phyloP scores from a whole-genome alignment of 1,140 invertebrate species.

The Aphelenchoides fujianensis region DNA sequence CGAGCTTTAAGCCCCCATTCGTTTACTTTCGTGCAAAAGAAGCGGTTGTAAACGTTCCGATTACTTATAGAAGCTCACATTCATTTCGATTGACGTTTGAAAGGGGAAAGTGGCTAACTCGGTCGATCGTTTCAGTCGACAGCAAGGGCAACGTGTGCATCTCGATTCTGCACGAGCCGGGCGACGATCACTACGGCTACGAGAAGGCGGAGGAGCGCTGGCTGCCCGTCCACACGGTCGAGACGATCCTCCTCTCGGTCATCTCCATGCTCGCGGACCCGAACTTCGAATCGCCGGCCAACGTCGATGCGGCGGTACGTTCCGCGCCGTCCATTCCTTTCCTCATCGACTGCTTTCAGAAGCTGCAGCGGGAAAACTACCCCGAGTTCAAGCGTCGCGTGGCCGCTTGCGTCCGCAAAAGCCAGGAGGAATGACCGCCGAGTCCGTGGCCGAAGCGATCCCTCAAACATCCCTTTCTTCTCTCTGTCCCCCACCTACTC shows the following conservation, averaged over 20 bases:
- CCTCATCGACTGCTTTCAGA: constrained; percentile 67
- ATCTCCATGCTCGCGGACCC: constrained; percentile 99
- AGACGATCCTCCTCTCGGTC: constrained; percentile 96
- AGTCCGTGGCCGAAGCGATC: not conserved
- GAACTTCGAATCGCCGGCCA: constrained; percentile 98
- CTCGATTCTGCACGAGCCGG: constrained; percentile 97
- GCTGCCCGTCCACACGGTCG: constrained; percentile 97
- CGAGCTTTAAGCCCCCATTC: no score
- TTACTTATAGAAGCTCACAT: no score
- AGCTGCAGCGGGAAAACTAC: constrained; percentile 96
- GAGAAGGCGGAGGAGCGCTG: constrained; percentile 97
- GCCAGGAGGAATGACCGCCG: constrained; percentile 80
- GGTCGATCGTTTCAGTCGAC: constrained; percentile 74
- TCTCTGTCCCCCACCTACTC: no score
- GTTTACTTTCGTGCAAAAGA: no score
- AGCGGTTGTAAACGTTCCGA: no score
- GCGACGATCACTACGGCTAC: constrained; percentile 99
- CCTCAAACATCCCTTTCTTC: no score
- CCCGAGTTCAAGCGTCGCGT: constrained; percentile 95
- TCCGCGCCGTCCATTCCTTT: constrained; percentile 64
- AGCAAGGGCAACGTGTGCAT: constrained; percentile 98
- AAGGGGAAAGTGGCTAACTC: not conserved
- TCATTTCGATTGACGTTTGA: no score
- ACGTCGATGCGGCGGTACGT: constrained; percentile 96
- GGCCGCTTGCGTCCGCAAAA: constrained; percentile 91